These are phyloP conservation scores for Sebastiscus albofasciatus DNA, from an alignment of 2,797 vertebrate species.

Conservation along the genomic window DNA sequence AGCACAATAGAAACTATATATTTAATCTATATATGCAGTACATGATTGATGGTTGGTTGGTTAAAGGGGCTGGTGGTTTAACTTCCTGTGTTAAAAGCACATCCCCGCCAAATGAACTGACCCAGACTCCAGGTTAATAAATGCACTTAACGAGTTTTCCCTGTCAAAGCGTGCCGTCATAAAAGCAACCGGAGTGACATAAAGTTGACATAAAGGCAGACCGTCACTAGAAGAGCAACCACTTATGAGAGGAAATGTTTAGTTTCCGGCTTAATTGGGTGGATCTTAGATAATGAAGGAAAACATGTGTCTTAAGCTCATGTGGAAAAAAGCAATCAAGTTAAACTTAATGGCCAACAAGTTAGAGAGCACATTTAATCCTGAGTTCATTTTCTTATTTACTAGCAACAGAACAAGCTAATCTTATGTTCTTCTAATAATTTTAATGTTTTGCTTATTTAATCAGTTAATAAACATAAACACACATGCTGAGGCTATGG, in stretches of 20 bases:
- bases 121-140: slow-evolving; percentile 74
- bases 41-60: slow-evolving; percentile 28
- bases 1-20: not conserved
- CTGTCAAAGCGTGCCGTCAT: slow-evolving; percentile 71
- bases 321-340: slow-evolving; percentile 17
- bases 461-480: not conserved
- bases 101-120: slow-evolving; percentile 73
- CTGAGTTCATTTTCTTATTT: not conserved
- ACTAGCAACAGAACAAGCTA: not conserved
- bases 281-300: slow-evolving; percentile 60
- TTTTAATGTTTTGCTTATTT: not conserved
- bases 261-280: slow-evolving; percentile 68
- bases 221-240: slow-evolving; percentile 54
- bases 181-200: slow-evolving; percentile 71
- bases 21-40: not conserved
- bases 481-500: slow-evolving; percentile 2
- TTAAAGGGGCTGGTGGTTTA: slow-evolving; percentile 25
- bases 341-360: slow-evolving; percentile 1
- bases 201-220: slow-evolving; percentile 63
- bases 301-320: slow-evolving; percentile 42
- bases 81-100: slow-evolving; percentile 79
- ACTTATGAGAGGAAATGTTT: slow-evolving; percentile 53
- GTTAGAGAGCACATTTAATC: not conserved
- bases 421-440: not conserved
- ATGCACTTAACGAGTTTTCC: slow-evolving; percentile 76